Evolutionary conservation across 1,140 invertebrate species (phyloP).

Genomic region (Schlechtendalia chinensis): DNA sequence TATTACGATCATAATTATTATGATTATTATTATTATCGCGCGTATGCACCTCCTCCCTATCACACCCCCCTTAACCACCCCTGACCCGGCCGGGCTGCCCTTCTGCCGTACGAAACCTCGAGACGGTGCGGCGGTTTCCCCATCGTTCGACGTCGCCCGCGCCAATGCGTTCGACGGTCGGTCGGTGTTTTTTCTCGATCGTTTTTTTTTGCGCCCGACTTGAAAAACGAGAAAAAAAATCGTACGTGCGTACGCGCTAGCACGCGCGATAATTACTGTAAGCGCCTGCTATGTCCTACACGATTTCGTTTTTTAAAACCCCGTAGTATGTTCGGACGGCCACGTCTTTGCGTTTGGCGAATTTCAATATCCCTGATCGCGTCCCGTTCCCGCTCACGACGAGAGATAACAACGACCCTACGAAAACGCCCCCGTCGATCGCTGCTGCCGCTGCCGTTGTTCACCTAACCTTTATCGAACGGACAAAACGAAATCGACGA

Average conservation of each 20-base stretch:
- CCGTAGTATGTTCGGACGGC: too few relatives aligned
- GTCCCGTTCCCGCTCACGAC: background rate
- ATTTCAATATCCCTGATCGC: background rate
- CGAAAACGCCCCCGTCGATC: background rate
- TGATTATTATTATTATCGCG: conserved; percentile 10
- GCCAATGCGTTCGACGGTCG: background rate
- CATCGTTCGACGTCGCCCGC: background rate
- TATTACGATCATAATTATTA: background rate
- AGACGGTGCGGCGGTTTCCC: too few relatives aligned
- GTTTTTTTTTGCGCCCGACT: too few relatives aligned
- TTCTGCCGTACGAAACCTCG: too few relatives aligned
- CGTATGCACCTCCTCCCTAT: background rate
- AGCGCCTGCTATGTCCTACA: too few relatives aligned
- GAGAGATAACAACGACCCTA: background rate
- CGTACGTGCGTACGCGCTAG: too few relatives aligned
- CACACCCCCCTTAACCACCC: too few relatives aligned
- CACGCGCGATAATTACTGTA: too few relatives aligned
- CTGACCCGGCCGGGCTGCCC: background rate
- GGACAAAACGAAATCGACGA: background rate
- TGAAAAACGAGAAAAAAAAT: too few relatives aligned
- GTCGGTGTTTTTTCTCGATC: background rate
- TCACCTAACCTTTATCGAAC: background rate
- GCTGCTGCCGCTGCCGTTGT: background rate
- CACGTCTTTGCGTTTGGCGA: background rate
- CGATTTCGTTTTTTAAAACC: too few relatives aligned